A percentile compares a stretch with the other conserved stretches of the same genome.
These are phyloP conservation scores for Brevimyrus niger DNA, from an alignment of 2,113 vertebrate species.

Conservation along the genomic window DNA sequence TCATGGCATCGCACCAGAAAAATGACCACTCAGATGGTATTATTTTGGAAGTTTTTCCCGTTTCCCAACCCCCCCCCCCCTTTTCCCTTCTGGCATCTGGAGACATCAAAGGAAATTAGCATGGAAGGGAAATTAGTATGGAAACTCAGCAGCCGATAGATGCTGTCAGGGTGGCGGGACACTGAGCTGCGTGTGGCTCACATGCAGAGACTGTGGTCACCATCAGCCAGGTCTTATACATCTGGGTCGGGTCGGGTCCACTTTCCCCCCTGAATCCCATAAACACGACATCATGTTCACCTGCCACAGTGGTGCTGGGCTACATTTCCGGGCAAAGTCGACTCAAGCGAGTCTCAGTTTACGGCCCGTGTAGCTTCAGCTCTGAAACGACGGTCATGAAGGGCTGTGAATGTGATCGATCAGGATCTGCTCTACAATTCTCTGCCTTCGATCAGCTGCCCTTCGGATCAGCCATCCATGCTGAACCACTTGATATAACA, in stretches of 20 bases:
- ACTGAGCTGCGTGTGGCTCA: neutral
- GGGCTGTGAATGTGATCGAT: neutral
- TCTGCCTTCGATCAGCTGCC: neutral
- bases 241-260: neutral
- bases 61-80: neutral
- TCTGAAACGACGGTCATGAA: neutral
- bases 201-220: neutral
- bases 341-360: neutral
- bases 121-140: neutral
- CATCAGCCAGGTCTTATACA: neutral
- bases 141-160: neutral
- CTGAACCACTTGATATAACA: neutral
- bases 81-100: neutral
- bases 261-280: neutral
- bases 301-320: neutral
- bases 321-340: neutral
- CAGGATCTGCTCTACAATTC: neutral
- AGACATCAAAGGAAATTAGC: neutral
- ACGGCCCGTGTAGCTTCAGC: neutral
- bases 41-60: neutral
- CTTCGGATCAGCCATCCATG: conserved; percentile 11
- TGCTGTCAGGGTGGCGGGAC: neutral
- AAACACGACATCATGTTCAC: neutral
- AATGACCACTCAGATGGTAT: neutral
- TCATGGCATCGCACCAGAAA: neutral